Percentiles rank a stretch among this genome's conserved stretches.
Evolutionary conservation across 1,140 invertebrate species (phyloP).

Genomic region (Lanistes nyassanus): DNA sequence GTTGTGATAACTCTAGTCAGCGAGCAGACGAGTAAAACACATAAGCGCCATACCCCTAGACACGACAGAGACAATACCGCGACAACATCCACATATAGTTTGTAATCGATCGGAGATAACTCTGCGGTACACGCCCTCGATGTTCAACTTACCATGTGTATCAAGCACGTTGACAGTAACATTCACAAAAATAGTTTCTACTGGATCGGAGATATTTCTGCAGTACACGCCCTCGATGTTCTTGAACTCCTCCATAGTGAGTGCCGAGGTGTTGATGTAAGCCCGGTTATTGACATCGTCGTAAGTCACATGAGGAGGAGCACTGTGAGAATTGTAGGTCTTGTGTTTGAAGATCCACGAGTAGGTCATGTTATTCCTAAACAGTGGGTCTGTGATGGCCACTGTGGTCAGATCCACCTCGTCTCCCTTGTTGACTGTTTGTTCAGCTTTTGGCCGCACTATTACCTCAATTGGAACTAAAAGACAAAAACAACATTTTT

Average conservation of each 20-base stretch:
- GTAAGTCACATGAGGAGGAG: constrained; percentile 17
- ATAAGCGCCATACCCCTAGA: too few relatives aligned
- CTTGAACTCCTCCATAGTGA: constrained; percentile 20
- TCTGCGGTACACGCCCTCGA: too few relatives aligned
- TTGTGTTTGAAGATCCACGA: constrained; percentile 30
- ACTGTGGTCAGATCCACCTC: constrained; percentile 21
- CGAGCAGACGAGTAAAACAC: too few relatives aligned
- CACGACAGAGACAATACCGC: too few relatives aligned
- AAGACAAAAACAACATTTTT: not conserved
- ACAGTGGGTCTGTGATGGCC: constrained; percentile 24
- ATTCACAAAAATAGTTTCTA: not conserved
- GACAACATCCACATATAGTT: too few relatives aligned
- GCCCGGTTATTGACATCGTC: constrained; percentile 1
- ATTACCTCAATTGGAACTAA: constrained; percentile 23
- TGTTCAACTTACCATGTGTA: too few relatives aligned
- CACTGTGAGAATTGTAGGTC: not conserved
- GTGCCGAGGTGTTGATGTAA: constrained; percentile 26
- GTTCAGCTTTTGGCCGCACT: not conserved
- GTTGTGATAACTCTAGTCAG: too few relatives aligned
- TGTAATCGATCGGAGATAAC: too few relatives aligned
- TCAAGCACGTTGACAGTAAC: constrained; percentile 15
- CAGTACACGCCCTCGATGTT: constrained; percentile 23
- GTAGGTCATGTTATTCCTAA: not conserved
- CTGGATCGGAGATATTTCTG: not conserved
- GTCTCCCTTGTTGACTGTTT: constrained; percentile 24